A percentile compares a stretch with the other conserved stretches of the same genome.
phyloP scores from a whole-genome alignment of 1,140 invertebrate species.

The Sarcophaga bullata region DNA sequence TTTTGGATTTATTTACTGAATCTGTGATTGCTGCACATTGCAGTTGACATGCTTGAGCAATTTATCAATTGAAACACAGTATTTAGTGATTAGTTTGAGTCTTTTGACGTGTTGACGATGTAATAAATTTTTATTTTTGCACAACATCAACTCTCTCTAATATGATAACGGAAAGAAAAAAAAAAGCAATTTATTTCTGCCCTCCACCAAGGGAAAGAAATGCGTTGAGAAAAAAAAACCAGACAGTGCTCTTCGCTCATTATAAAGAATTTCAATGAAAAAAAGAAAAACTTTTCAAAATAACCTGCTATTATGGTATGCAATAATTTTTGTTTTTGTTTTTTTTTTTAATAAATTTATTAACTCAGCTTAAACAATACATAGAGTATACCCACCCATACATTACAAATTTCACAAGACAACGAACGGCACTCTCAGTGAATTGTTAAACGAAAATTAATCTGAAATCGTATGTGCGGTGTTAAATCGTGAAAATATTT shows the following conservation, averaged over 20 bases:
- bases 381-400: no score
- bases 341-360: no score
- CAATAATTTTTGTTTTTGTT: no score
- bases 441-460: no score
- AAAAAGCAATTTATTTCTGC: background rate
- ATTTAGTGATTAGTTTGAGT: conserved; percentile 24
- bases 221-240: background rate
- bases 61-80: conserved; percentile 11
- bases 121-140: conserved; percentile 25
- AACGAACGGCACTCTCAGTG: no score
- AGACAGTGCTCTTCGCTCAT: background rate
- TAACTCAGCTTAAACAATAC: no score
- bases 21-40: conserved; percentile 10
- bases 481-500: no score
- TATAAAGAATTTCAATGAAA: background rate
- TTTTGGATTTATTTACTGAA: background rate
- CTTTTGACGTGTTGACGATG: conserved; percentile 8
- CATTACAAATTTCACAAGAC: no score
- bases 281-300: background rate
- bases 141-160: no score
- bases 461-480: no score
- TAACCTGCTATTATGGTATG: background rate
- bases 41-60: conserved; percentile 15
- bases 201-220: background rate
- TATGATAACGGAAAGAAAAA: background rate